Evolutionary conservation across 2,113 vertebrate species (phyloP).

Genomic region (Cyprinodon brontotheroides): DNA sequence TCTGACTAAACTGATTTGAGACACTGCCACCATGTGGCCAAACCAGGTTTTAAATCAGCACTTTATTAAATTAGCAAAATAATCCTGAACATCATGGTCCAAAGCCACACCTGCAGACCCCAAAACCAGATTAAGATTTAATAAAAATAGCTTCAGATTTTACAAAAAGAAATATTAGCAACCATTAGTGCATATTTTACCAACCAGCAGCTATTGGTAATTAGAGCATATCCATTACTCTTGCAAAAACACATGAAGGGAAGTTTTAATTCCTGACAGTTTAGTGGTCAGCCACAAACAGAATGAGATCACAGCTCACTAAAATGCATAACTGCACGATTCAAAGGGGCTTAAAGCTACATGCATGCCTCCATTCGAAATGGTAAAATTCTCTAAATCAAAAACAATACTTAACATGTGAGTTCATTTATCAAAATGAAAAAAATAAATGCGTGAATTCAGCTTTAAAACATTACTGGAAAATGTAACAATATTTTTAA

Average conservation of each 20-base stretch:
- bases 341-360: too few species aligned
- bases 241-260: too few species aligned
- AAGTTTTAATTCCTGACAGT: neutral
- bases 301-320: too few species aligned
- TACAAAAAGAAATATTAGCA: too few species aligned
- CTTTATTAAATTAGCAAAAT: too few species aligned
- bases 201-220: too few species aligned
- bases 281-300: neutral
- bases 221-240: too few species aligned
- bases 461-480: neutral
- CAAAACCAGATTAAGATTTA: neutral
- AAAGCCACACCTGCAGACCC: too few species aligned
- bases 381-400: neutral
- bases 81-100: neutral
- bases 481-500: constrained; percentile 5
- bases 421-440: constrained; percentile 3
- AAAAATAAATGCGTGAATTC: neutral
- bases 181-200: too few species aligned
- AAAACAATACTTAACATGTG: neutral
- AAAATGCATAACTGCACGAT: too few species aligned
- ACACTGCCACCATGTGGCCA: constrained; percentile 20
- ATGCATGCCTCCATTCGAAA: neutral
- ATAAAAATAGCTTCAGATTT: neutral
- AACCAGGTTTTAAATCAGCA: too few species aligned
- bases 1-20: neutral